A percentile compares a stretch with the other conserved stretches of the same genome.
Conservation (phyloP, 2,113 vertebrate genomes). For the Oncorhynchus masou region DNA sequence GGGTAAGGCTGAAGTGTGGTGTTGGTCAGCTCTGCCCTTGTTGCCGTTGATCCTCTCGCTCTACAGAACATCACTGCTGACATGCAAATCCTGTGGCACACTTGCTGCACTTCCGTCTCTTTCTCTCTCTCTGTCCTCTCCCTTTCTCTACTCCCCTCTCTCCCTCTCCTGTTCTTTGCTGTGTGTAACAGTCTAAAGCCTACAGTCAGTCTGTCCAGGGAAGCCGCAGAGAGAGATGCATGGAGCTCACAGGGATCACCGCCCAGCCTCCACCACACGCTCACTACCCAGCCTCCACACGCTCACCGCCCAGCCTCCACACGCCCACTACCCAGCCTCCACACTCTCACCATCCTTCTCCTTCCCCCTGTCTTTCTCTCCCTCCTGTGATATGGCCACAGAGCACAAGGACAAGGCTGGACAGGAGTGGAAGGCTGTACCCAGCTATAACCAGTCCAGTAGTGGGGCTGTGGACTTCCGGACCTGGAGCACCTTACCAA, state of each 20-base stretch:
- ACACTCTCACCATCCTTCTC: conserved; percentile 47
- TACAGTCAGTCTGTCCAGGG: conserved; percentile 29
- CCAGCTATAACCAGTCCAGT: conserved; percentile 92
- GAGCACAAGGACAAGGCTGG: conserved; percentile 84
- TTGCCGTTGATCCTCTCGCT: conserved; percentile 54
- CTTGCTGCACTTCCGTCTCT: conserved; percentile 40
- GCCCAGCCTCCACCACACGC: too few relatives aligned
- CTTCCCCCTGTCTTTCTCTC: conserved; percentile 41
- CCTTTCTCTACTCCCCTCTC: neutral
- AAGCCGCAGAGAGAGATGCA: conserved; percentile 50
- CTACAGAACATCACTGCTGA: conserved; percentile 55
- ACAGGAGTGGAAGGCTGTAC: conserved; percentile 88
- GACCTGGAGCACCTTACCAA: conserved; percentile 78
- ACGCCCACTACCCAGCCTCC: neutral
- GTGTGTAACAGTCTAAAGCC: conserved; percentile 39
- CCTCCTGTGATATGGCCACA: conserved; percentile 56
- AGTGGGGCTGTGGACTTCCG: conserved; percentile 85
- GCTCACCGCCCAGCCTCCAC: too few relatives aligned
- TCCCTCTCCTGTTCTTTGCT: conserved; percentile 18
- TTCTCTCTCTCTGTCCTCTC: conserved; percentile 8
- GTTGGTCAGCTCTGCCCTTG: conserved; percentile 43
- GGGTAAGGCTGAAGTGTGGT: conserved; percentile 12
- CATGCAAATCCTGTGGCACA: conserved; percentile 71
- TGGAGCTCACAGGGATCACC: conserved; percentile 24
- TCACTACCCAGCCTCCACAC: too few relatives aligned